These are phyloP conservation scores for Thripadectes ignobilis DNA, from an alignment of 2,797 vertebrate genomes.

Conservation along the genomic window DNA sequence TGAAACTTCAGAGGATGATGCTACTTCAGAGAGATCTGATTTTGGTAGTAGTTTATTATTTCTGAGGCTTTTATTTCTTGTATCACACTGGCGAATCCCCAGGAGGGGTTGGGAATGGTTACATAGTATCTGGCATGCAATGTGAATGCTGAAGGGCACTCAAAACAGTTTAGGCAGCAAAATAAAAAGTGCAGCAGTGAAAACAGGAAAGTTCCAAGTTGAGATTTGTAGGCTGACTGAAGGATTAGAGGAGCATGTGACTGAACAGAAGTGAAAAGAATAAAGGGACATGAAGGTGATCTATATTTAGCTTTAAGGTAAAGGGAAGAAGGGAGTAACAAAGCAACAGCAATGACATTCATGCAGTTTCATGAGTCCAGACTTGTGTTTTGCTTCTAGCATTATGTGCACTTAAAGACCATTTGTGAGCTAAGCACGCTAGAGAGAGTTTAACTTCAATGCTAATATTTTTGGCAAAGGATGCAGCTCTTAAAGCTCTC, in stretches of 20 bases:
- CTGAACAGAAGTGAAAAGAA: neutral
- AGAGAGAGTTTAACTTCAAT: neutral
- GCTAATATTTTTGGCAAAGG: neutral
- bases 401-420: neutral
- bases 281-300: neutral
- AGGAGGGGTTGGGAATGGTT: neutral
- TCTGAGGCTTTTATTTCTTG: neutral
- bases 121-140: neutral
- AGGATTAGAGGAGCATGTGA: neutral
- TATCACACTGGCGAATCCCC: neutral
- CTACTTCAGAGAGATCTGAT: neutral
- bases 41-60: neutral
- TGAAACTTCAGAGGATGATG: neutral
- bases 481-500: neutral
- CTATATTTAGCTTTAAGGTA: neutral
- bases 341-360: neutral
- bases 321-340: neutral
- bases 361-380: neutral
- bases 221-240: neutral
- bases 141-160: neutral
- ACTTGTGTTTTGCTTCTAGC: slow-evolving; percentile 34
- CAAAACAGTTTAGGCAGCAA: neutral
- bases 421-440: neutral
- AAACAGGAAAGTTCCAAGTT: neutral
- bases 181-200: neutral